Conservation (phyloP, 2,113 vertebrate species). For the Zingel zingel region DNA sequence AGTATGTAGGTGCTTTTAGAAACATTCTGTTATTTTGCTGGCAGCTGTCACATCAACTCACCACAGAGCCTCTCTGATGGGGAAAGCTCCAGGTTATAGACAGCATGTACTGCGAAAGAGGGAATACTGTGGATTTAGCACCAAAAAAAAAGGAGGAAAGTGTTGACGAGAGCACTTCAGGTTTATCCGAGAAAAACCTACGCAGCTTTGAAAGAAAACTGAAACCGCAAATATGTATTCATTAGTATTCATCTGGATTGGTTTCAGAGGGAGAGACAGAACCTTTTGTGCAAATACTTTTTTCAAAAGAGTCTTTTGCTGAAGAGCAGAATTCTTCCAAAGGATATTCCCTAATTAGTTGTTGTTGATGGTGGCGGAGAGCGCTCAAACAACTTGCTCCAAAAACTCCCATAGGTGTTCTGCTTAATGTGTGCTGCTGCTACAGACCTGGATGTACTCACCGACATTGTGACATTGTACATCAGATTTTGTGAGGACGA, state of each 20-base stretch:
- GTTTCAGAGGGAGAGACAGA: slow-evolving; percentile 4
- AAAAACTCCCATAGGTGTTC: neutral
- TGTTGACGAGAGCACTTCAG: neutral
- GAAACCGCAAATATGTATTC: neutral
- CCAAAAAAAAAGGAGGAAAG: neutral
- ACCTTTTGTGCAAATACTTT: neutral
- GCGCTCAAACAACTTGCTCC: neutral
- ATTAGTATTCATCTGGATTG: neutral
- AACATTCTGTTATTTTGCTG: slow-evolving; percentile 12
- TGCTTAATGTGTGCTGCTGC: neutral
- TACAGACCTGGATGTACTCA: neutral
- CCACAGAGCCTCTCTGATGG: slow-evolving; percentile 21
- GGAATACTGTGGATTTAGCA: slow-evolving; percentile 19
- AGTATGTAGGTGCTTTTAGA: slow-evolving; percentile 11
- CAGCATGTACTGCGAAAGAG: neutral
- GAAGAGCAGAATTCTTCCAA: neutral
- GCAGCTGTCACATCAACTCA: slow-evolving; percentile 42
- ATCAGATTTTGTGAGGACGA: neutral
- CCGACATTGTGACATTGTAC: neutral
- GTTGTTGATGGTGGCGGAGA: neutral
- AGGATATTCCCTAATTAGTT: neutral
- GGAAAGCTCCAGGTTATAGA: slow-evolving; percentile 27
- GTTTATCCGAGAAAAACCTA: neutral
- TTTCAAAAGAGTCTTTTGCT: neutral
- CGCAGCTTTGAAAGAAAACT: neutral